Evolutionary conservation across 2,888 invertebrate species (phyloP), one percentile per base, ranked within the genome.

Genomic region (Tenodera sinensis): DNA sequence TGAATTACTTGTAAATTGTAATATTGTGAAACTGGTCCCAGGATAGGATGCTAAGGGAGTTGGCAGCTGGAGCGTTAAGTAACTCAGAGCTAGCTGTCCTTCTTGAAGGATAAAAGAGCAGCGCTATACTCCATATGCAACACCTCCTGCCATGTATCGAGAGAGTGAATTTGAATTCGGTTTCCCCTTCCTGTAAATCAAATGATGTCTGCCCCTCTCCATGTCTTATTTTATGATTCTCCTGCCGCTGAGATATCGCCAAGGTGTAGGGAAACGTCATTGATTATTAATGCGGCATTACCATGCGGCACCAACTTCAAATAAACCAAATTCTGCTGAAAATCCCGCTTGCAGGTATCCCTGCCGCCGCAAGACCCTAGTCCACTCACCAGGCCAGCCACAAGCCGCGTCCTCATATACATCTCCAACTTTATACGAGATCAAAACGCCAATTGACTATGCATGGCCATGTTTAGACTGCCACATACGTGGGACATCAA

Each of bases 281-380:
- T 85, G 85, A 85, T 85, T 85, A 85, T 85, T 85, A 85, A 85
- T 85, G 85, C 85, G 9, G 85, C 42, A 47, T 54, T 85, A 47
- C 85, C 47, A 85, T 85, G 85, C 34, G 42, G 84, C 30, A 84
- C 15, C 34, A 84, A 34, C 85, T 85, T 85, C 85, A 85, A 85
- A 85, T 85, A 85, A 85, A 85, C 85, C 85, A 84, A 84, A 84
- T 84, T 84, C 84, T 84, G 85, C 85, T 85, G 54, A 71, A 71
- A 71, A 71, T 71, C 54, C 54, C 15, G 54, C 54, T 71, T 71
- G 4, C 54, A 71, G 54, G 54, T 71, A 71, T 20, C 54, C 20
- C 20, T 71, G 54, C 54, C 54, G 54, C 54, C 54, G 54, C 54
- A 71, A 71, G 54, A 71, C 54, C 25, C 54, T 71, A 25, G 54